Evolutionary conservation across 2,888 invertebrate genomes (phyloP), one percentile per base, ranked within the genome.

Genomic region (Phlogophora meticulosa): DNA sequence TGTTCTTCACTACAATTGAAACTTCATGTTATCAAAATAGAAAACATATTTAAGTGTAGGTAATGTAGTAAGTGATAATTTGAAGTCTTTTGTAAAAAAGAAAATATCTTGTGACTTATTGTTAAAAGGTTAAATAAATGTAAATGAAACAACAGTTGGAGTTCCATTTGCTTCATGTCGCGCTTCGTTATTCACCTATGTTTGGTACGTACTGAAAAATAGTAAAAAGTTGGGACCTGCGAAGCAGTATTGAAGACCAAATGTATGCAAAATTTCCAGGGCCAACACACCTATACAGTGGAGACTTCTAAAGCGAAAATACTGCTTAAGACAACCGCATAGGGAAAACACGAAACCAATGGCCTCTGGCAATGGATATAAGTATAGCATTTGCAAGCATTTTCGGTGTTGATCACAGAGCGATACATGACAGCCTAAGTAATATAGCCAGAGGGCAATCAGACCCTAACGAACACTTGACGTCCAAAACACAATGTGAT

Each of bases 361-460:
- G 2, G 11, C 13, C n/a, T 10, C 10, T 11, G 5, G 13, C 24
- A n/a, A 2, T 20, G 28, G n/a, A n/a, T 2, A 11, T 56, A 9
- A 32, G 32, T 13, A 40, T 24, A 13, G n/a, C 3, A 34, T 10
- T 42, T 42, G 28, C 1, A 20, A n/a, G n/a, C 4, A 15, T n/a
- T n/a, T 38, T 42, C 15, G 13, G 17, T 38, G 22, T 24, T 51
- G n/a, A 38, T 68, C 13, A 7, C 20, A 32, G 7, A 42, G 28
- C 17, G 5, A 24, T 36, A 32, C 10, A 62, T 62, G 32, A 24
- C 49, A 38, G 17, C 28, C 5, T 15, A 17, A 22, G 20, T 45
- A 49, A 62, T 68, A 60, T 51, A 28, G 66, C 70, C 42, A 0
- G 42, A 34, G 38, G 59, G 43, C 67, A 65, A 40, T 65, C 13